Percentiles rank a stretch among this genome's conserved stretches.
phyloP scores from a whole-genome alignment of 1,140 invertebrate genomes.

The Epicauta chinensis region DNA sequence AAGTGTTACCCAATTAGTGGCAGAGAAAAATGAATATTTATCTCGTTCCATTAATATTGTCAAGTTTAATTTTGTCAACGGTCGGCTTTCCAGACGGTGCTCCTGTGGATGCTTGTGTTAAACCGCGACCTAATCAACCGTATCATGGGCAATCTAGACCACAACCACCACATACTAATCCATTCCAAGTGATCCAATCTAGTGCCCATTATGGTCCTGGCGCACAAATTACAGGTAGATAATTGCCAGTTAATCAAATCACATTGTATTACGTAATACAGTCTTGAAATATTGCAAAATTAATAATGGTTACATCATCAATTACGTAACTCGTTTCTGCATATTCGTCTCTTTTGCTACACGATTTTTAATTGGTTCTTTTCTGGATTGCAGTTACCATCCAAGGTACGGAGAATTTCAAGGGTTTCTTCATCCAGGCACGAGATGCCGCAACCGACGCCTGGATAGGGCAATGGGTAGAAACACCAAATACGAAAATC shows the following conservation, averaged over 20 bases:
- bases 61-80: constrained; percentile 18
- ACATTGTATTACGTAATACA: not conserved
- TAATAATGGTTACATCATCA: not conserved
- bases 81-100: constrained; percentile 64
- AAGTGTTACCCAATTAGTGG: no score
- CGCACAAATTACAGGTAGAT: constrained; percentile 55
- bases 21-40: not conserved
- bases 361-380: not conserved
- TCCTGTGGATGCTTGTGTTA: constrained; percentile 70
- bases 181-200: constrained; percentile 60
- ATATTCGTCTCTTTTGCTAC: not conserved
- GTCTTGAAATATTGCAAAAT: not conserved
- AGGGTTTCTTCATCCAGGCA: constrained; percentile 76
- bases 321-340: not conserved
- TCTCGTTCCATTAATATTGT: constrained; percentile 9
- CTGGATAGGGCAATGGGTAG: constrained; percentile 66
- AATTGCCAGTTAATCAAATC: not conserved
- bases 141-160: constrained; percentile 63
- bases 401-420: constrained; percentile 53
- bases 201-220: constrained; percentile 56
- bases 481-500: constrained; percentile 63
- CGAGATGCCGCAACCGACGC: constrained; percentile 60
- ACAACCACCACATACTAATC: constrained; percentile 54
- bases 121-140: constrained; percentile 62
- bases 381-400: constrained; percentile 52